Base-by-base conservation (phyloP, 2,113 vertebrate species). In the Oreochromis spilurus region DNA sequence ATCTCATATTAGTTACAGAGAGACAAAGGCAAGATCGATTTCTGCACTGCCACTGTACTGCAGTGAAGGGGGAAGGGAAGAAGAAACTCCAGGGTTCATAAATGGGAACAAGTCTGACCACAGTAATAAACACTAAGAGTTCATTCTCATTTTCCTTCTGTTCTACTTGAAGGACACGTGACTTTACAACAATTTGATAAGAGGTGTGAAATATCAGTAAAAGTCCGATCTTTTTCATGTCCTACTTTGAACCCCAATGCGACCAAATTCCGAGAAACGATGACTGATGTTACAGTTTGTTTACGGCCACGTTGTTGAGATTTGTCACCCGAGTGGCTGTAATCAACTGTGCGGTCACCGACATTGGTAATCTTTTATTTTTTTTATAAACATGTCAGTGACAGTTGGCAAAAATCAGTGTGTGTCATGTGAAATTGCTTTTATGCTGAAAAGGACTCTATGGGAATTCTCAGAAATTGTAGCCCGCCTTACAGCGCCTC, bases 1-100 rank as follows among this genome's bases (percentile, higher is more conserved):
- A 87, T 95, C 90, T 94, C 89, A 93, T 96, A 95, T 95, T 93
- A 92, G 93, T 95, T 95, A 95, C 94, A 95, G 86, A n/a, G 82
- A 89, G 92, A 96, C 95, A 95, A 95, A 94, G 83, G 89, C 4
- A 4, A 67, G 92, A 92, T 89, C 88, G 84, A 91, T 36, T 60
- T 84, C 38, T 84, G 29, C 72, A 24, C 29, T 54, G 50, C 31
- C 50, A 38, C 34, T 65, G 60, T 14, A 45, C 78, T 36, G n/a
- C 9, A 0, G 53, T 26, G 11, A 54, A 70, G 54, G 17, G 40
- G 26, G 31, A 10, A 62, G 21, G 55, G 53, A 36, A 55, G 58
- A 34, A 79, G 36, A 26, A 75, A 48, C 17, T 83, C 17, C 89
- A 53, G 55, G 86, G 79, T 87, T 90, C 19, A 81, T 88, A 89